These are phyloP conservation scores for Prorops nasuta DNA, from an alignment of 1,140 invertebrate genomes.

Conservation along the genomic window DNA sequence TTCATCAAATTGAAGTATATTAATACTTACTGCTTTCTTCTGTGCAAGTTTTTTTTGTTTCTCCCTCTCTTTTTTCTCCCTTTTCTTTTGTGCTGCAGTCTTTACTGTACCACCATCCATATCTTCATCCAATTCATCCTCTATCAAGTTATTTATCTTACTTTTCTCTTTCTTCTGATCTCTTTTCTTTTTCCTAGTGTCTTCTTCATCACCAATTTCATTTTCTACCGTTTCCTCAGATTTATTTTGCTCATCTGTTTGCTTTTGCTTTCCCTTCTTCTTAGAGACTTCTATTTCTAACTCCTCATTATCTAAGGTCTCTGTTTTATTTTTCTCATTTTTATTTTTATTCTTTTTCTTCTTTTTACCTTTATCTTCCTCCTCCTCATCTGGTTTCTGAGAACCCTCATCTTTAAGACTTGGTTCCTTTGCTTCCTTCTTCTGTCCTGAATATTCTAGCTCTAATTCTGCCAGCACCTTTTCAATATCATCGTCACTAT, in stretches of 20 bases:
- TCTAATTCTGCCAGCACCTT: conserved; percentile 79
- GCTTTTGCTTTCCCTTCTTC: conserved; percentile 51
- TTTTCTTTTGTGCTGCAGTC: conserved; percentile 81
- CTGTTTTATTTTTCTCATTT: conserved; percentile 57
- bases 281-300: no score
- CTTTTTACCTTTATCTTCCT: conserved; percentile 44
- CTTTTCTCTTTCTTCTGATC: conserved; percentile 49
- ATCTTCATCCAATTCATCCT: conserved; percentile 50
- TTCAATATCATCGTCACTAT: conserved; percentile 83
- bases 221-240: conserved; percentile 47
- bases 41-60: conserved; percentile 71
- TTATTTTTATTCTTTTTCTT: conserved; percentile 50
- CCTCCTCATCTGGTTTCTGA: conserved; percentile 29
- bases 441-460: conserved; percentile 71
- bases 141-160: conserved; percentile 19
- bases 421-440: conserved; percentile 36
- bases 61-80: conserved; percentile 83
- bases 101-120: conserved; percentile 66
- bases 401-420: conserved; percentile 33
- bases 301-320: conserved; percentile 52
- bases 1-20: background rate
- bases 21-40: conserved; percentile 56
- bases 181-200: conserved; percentile 18
- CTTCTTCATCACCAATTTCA: background rate
- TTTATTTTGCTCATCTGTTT: conserved; percentile 42